These are phyloP conservation scores for Pollimyrus isidori DNA, from an alignment of 2,113 vertebrate genomes.

Conservation along the genomic window DNA sequence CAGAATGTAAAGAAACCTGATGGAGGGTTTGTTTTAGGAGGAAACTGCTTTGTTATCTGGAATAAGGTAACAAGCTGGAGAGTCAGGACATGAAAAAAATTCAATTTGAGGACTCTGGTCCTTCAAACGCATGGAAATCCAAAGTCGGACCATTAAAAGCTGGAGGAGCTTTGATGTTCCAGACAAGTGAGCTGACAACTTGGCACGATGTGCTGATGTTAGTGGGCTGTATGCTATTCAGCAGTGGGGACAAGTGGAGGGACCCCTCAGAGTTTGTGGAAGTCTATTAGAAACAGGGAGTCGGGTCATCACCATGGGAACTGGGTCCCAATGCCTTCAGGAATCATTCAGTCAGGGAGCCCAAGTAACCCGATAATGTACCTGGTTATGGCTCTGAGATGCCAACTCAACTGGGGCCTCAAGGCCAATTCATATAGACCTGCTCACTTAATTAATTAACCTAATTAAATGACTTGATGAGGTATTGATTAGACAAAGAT, in stretches of 20 bases:
- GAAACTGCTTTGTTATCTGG: not conserved
- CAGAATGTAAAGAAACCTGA: not conserved
- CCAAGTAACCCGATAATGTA: not conserved
- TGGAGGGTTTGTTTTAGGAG: not conserved
- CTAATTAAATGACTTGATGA: not conserved
- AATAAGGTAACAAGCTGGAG: not conserved
- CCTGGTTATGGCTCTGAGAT: not conserved
- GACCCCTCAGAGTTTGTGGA: not conserved
- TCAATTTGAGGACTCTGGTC: not conserved
- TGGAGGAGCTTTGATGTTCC: not conserved
- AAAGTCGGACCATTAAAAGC: not conserved
- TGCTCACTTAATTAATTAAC: not conserved
- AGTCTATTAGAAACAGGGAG: not conserved
- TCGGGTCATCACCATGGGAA: slow-evolving; percentile 16
- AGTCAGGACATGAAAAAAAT: not conserved
- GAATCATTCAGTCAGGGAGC: not conserved
- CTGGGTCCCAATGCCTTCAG: not conserved
- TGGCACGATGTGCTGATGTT: not conserved
- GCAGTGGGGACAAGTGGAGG: not conserved
- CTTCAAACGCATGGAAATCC: not conserved
- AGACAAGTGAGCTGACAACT: not conserved
- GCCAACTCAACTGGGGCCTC: not conserved
- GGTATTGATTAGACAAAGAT: not conserved
- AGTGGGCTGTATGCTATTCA: not conserved
- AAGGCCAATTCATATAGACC: not conserved